Base-by-base conservation (phyloP, 2,797 vertebrate genomes). In the Semotilus atromaculatus region DNA sequence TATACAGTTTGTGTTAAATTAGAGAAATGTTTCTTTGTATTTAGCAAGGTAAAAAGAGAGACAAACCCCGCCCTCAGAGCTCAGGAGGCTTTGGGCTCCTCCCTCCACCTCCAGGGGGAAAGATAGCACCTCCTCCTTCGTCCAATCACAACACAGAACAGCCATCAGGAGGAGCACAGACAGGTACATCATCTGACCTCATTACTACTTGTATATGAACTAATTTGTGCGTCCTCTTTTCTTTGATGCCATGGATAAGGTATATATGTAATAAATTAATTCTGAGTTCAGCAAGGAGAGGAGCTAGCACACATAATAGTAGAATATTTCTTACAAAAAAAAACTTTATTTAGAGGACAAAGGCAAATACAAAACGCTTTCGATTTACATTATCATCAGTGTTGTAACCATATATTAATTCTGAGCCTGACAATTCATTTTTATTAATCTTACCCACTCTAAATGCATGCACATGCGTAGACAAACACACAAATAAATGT, bases 21-120 rank as follows among this genome's bases (percentile, higher is more conserved):
- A 36, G 43, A 51, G 31, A 81, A 43, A 70, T 11, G 38, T 67
- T 90, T 79, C 5, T 89, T 11, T 45, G 5, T 87, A 14, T 86
- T 11, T 91, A 97, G 91, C 97, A 97, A 94, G 96, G 93, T 0
- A 95, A 95, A 88, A 98, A 96, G 94, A 96, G 96, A 90, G 96
- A 95, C 89, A 97, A 96, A 86, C 95, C 96, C 82, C 96, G 95
- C 88, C 91, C 92, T 5, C 82, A 94, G 72, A 93, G 96, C 58
- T 58, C 95, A 82, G 96, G 96, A 40, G 96, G 95, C 6, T 88
- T 97, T 36, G 97, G 95, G 67, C 94, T 97, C 87, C 96, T 98
- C 85, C 97, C 97, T 34, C 97, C 97, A 1, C 97, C 97, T 7
- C 97, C 97, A 3, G 97, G 97, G 91, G 96, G 96, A 87, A 97